Evolutionary conservation across 2,888 invertebrate species (phyloP), one percentile per base, ranked within the genome.

Genomic region (Neuroscelio doddi): DNA sequence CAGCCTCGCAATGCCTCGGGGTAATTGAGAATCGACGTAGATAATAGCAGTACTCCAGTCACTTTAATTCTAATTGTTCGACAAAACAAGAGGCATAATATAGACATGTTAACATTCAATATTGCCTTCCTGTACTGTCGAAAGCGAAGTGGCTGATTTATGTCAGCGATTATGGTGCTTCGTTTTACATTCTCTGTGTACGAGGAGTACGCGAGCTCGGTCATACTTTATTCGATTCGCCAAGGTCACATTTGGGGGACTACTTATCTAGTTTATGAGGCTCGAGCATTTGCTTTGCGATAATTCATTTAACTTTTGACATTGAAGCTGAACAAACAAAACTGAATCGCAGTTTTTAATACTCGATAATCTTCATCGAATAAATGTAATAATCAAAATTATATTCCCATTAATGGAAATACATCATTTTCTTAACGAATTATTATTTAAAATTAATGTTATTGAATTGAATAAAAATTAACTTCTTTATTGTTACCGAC

Each of bases 101-200:
- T 34, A 44, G 42, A 47, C 41, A 47, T 30, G 34, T 47, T 47
- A 47, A 47, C 47, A 47, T 47, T 56, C 16, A 58, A 50, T 45
- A 51, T 50, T 27, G 38, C 26, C 50, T 50, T 50, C 50, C 57
- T 49, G 57, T 49, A 57, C 49, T 29, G 55, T 47, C 30, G 41
- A 56, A 38, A 50, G 44, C 46, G 49, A 44, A 57, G 56, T 44
- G 56, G 56, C 12, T 49, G 49, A 57, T 57, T 50, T 58, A 58
- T 58, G 38, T 5, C 44, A 50, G 45, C 47, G 49, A 57, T 50
- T 49, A 57, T 34, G 34, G 21, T 44, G 14, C 44, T 58, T 42
- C 34, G 44, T n/a, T 26, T 45, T 42, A 41, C 38, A 21, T 44
- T 49, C 26, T 10, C 34, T 38, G 24, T 21, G 14, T 39, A 5